Percentiles rank a stretch among this genome's conserved stretches.
Conservation (phyloP, 1,140 invertebrate species). For the Antheraea pernyi region DNA sequence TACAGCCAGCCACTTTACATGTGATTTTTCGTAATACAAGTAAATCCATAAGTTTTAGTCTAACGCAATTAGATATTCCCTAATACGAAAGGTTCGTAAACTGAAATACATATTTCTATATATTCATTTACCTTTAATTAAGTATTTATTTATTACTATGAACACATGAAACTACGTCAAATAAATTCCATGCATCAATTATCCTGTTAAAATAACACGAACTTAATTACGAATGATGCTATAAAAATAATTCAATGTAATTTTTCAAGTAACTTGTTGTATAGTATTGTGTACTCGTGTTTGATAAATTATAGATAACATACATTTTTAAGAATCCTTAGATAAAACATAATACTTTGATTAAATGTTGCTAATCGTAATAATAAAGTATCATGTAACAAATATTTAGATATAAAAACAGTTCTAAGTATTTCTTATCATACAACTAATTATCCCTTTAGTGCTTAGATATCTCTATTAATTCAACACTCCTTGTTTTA, state of each 20-base stretch:
- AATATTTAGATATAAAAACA: not conserved
- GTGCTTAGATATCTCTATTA: not conserved
- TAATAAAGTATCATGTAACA: not conserved
- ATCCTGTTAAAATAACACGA: not conserved
- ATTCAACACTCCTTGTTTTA: not conserved
- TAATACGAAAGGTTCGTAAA: too few relatives aligned
- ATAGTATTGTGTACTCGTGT: not conserved
- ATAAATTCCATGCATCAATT: not conserved
- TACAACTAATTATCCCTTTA: not conserved
- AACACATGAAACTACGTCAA: not conserved
- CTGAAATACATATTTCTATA: too few relatives aligned
- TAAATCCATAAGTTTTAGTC: too few relatives aligned
- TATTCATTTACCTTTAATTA: not conserved
- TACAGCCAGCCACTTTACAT: too few relatives aligned
- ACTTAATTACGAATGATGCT: not conserved
- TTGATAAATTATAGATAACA: conserved; percentile 10
- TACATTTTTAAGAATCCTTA: conserved; percentile 5
- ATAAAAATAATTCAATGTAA: conserved; percentile 9
- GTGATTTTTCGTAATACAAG: too few relatives aligned
- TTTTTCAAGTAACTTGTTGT: not conserved
- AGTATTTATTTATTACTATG: not conserved
- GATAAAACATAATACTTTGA: not conserved
- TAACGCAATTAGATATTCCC: too few relatives aligned
- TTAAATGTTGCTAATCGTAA: not conserved
- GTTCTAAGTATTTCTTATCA: not conserved